Evolutionary conservation across 2,888 invertebrate genomes (phyloP).

Genomic region (Drosophila mettleri): DNA sequence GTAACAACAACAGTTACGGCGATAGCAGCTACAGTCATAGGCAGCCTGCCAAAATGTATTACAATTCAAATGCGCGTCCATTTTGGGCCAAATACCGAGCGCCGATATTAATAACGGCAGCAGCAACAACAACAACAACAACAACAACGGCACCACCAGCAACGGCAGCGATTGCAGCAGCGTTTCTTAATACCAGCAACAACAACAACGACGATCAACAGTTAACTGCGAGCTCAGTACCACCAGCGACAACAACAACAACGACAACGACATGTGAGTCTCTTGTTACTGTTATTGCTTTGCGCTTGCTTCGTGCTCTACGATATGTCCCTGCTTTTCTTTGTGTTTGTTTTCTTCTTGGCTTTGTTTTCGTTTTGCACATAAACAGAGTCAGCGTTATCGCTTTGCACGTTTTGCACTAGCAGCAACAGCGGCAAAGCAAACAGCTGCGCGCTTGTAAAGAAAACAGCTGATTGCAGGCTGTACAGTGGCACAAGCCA

Average conservation of each 20-base stretch:
- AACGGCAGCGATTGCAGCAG: constrained; percentile 7
- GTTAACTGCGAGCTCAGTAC: not conserved
- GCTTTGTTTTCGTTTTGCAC: constrained; percentile 21
- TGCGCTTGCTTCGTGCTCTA: constrained; percentile 21
- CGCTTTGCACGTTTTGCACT: constrained; percentile 46
- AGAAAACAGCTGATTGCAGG: constrained; percentile 48
- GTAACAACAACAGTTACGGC: constrained; percentile 5
- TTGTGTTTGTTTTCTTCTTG: constrained; percentile 4
- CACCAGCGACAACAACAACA: constrained; percentile 14
- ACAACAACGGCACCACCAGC: constrained; percentile 8
- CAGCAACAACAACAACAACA: constrained; percentile 24
- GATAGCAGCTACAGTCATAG: not conserved
- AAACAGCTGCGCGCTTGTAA: constrained; percentile 49
- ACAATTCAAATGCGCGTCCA: constrained; percentile 49
- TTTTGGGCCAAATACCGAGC: constrained; percentile 22
- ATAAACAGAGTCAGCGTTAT: constrained; percentile 36
- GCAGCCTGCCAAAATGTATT: constrained; percentile 55
- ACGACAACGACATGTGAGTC: constrained; percentile 50
- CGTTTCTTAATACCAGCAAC: constrained; percentile 21
- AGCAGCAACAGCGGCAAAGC: constrained; percentile 16
- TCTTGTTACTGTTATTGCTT: constrained; percentile 44
- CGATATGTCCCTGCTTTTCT: constrained; percentile 10
- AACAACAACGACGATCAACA: constrained; percentile 22
- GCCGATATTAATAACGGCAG: not conserved
- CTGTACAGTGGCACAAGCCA: constrained; percentile 43